These are phyloP conservation scores for Dorcus parallelipipedus DNA, from an alignment of 2,888 invertebrate genomes.

Conservation along the genomic window DNA sequence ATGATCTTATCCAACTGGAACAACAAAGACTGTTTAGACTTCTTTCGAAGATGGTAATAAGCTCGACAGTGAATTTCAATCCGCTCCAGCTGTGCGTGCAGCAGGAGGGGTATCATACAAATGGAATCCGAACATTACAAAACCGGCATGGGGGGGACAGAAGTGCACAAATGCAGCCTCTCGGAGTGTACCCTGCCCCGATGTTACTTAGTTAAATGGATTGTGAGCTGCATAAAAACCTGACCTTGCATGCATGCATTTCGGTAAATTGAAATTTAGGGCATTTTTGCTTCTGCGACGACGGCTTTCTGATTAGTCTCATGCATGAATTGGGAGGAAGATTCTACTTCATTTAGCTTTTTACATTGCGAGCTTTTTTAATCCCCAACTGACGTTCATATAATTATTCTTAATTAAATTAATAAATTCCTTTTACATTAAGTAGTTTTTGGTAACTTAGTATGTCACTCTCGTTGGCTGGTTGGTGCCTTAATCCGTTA, in stretches of 20 bases:
- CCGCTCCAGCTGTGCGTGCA: slow-evolving; percentile 30
- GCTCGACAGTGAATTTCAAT: slow-evolving; percentile 25
- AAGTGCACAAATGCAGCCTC: slow-evolving; percentile 21
- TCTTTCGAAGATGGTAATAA: slow-evolving; percentile 40
- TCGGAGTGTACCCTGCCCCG: background rate
- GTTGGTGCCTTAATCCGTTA: no score
- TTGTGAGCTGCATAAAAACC: slow-evolving; percentile 24
- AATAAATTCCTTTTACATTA: no score
- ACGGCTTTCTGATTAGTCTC: no score
- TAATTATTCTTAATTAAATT: no score
- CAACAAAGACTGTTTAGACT: slow-evolving; percentile 42
- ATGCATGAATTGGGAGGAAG: no score
- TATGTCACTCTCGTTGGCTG: no score
- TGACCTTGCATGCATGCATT: slow-evolving; percentile 30
- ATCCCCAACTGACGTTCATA: no score
- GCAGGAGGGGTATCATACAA: slow-evolving; percentile 31
- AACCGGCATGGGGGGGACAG: slow-evolving; percentile 32
- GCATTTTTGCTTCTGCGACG: no score
- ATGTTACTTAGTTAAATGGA: slow-evolving; percentile 27
- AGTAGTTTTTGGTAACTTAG: no score
- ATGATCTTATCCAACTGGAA: slow-evolving; percentile 37
- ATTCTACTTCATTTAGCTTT: no score
- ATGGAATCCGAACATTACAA: slow-evolving; percentile 39
- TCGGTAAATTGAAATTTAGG: no score
- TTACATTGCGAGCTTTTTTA: no score